Conservation (phyloP, 2,888 invertebrate genomes). For the Drosophila paucipuncta region DNA sequence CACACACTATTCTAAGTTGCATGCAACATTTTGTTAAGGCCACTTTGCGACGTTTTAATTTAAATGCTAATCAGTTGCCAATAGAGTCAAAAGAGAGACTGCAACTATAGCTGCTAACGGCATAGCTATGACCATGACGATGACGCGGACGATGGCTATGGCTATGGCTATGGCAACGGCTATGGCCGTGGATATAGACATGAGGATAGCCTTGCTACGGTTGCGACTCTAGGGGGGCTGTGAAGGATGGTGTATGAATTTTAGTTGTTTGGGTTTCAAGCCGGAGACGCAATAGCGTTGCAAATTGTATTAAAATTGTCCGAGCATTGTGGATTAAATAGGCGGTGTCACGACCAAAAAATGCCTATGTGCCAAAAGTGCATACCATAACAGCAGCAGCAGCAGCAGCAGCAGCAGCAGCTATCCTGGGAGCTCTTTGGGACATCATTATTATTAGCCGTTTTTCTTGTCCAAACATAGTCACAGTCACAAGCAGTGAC, state of each 20-base stretch:
- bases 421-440: slow-evolving; percentile 21
- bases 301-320: slow-evolving; percentile 77
- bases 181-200: slow-evolving; percentile 20
- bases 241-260: neutral
- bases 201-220: neutral
- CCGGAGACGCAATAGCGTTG: slow-evolving; percentile 56
- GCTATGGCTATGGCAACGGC: neutral
- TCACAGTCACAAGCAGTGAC: slow-evolving; percentile 10
- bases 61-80: slow-evolving; percentile 80
- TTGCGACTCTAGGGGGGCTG: neutral
- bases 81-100: slow-evolving; percentile 68
- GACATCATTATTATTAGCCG: slow-evolving; percentile 44
- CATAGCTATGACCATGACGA: slow-evolving; percentile 14
- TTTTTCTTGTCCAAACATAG: slow-evolving; percentile 4
- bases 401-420: slow-evolving; percentile 2
- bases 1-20: slow-evolving; percentile 21
- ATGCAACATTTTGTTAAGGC: slow-evolving; percentile 76
- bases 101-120: slow-evolving; percentile 23
- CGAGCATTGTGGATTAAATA: slow-evolving; percentile 62
- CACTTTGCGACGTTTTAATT: slow-evolving; percentile 81
- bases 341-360: slow-evolving; percentile 36
- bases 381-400: slow-evolving; percentile 12
- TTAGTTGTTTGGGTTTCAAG: slow-evolving; percentile 40
- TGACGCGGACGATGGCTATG: slow-evolving; percentile 7
- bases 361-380: slow-evolving; percentile 39